phyloP scores from a whole-genome alignment of 2,797 vertebrate genomes.

The Micropoecilia bifurca region DNA sequence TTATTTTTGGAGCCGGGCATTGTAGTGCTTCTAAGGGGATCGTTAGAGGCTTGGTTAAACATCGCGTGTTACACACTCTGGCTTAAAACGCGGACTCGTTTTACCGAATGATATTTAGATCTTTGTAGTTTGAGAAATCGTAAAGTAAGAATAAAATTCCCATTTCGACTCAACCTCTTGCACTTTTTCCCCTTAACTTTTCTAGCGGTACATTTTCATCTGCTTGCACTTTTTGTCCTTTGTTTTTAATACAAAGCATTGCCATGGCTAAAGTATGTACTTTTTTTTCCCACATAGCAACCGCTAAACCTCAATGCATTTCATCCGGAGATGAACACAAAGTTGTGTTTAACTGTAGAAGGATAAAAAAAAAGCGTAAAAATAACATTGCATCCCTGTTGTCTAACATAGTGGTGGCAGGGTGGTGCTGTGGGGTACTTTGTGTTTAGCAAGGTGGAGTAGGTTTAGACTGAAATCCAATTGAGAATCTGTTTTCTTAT shows the following conservation, averaged over 20 bases:
- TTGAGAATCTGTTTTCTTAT: background rate
- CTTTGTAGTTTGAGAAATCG: background rate
- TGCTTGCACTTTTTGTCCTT: background rate
- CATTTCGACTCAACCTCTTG: background rate
- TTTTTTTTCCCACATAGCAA: background rate
- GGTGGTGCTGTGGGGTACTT: background rate
- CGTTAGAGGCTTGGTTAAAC: slow-evolving; percentile 47
- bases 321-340: background rate
- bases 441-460: background rate
- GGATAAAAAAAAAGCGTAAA: background rate
- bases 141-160: background rate
- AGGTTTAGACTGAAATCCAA: background rate
- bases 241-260: background rate
- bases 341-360: background rate
- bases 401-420: background rate
- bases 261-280: background rate
- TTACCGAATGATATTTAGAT: background rate
- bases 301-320: background rate
- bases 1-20: slow-evolving; percentile 43
- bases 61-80: slow-evolving; percentile 4
- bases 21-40: slow-evolving; percentile 35
- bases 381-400: background rate
- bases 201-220: background rate
- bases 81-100: background rate
- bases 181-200: background rate